phyloP scores from a whole-genome alignment of 1,140 invertebrate species.

The Trachymyrmex septentrionalis region DNA sequence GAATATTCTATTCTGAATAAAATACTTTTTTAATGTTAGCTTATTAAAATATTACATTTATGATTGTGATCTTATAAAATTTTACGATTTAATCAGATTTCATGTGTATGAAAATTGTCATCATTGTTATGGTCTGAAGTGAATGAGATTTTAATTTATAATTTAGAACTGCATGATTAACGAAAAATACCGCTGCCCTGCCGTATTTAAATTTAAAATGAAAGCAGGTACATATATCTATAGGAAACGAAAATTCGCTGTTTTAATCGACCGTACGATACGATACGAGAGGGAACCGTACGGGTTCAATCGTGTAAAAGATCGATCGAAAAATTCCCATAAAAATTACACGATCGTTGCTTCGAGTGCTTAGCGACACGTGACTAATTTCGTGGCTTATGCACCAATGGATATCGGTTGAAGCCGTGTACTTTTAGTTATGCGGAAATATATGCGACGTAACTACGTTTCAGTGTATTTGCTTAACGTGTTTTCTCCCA shows the following conservation, averaged over 20 bases:
- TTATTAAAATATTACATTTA: conserved; percentile 16
- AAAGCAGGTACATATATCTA: background rate
- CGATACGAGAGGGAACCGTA: conserved; percentile 33
- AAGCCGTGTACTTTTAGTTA: conserved; percentile 46
- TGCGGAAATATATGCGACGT: conserved; percentile 12
- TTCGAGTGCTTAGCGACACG: conserved; percentile 57
- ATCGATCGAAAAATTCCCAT: conserved; percentile 53
- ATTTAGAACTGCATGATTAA: conserved; percentile 18
- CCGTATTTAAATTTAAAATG: conserved; percentile 46
- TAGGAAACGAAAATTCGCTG: conserved; percentile 21
- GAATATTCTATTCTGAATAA: background rate
- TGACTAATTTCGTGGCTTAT: conserved; percentile 58
- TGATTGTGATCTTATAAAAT: background rate
- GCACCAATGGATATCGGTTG: conserved; percentile 49
- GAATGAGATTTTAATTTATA: conserved; percentile 48
- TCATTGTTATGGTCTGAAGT: background rate
- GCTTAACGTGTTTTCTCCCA: conserved; percentile 48
- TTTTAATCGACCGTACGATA: conserved; percentile 41
- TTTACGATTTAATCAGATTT: conserved; percentile 2
- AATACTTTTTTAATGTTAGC: conserved; percentile 9
- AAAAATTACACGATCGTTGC: conserved; percentile 59
- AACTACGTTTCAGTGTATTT: conserved; percentile 45
- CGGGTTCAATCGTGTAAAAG: conserved; percentile 58
- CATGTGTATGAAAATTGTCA: background rate
- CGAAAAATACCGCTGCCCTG: background rate